Evolutionary conservation across 1,140 invertebrate species (phyloP).

Genomic region (Cecropterus lyciades): DNA sequence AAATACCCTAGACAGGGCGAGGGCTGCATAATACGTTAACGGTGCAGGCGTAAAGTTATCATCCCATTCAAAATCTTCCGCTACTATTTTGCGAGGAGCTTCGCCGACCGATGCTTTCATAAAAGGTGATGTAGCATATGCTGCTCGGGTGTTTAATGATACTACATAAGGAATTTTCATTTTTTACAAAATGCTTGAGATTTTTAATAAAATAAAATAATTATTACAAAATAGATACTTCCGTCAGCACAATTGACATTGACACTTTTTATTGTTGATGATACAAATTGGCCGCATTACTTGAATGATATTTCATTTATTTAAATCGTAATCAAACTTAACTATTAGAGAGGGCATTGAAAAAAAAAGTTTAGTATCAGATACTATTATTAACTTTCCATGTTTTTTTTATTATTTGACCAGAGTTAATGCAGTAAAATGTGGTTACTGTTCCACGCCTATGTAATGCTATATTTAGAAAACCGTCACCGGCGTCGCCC

Average conservation of each 20-base stretch:
- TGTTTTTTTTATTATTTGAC: background rate
- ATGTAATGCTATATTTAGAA: slow-evolving; percentile 28
- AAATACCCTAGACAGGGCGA: slow-evolving; percentile 64
- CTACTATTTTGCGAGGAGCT: slow-evolving; percentile 56
- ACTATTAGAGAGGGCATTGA: no score
- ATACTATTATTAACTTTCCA: background rate
- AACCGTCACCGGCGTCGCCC: slow-evolving; percentile 2
- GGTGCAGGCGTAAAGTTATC: slow-evolving; percentile 64
- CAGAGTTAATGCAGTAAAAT: background rate
- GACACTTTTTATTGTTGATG: no score
- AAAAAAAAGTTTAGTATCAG: no score
- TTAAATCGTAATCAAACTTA: no score
- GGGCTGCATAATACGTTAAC: slow-evolving; percentile 62
- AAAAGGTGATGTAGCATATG: slow-evolving; percentile 54
- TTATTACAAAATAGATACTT: no score
- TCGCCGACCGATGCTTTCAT: slow-evolving; percentile 61
- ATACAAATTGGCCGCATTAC: no score
- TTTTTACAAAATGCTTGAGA: slow-evolving; percentile 19
- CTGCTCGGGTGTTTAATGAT: slow-evolving; percentile 54
- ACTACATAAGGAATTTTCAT: slow-evolving; percentile 77
- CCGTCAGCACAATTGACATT: no score
- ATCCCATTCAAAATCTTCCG: slow-evolving; percentile 80
- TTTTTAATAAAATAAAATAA: background rate
- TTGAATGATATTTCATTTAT: no score
- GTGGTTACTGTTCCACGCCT: background rate